These are phyloP conservation scores for Macropus fuliginosus DNA, from an alignment of 2,797 vertebrate species.

Conservation along the genomic window DNA sequence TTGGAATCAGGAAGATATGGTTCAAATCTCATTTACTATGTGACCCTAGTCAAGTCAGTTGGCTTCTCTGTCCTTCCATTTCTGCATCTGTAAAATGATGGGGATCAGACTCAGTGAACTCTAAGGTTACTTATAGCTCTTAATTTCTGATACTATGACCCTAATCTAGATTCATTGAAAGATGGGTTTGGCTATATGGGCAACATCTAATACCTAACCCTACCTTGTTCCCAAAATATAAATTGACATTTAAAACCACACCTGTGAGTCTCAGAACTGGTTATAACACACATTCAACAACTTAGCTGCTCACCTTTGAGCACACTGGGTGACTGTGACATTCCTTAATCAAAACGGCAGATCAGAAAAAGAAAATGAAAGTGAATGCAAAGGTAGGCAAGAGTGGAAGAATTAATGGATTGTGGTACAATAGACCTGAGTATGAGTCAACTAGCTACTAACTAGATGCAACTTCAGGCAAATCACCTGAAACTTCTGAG, in stretches of 20 bases:
- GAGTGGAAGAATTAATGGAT: neutral
- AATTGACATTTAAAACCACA: constrained; percentile 78
- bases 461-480: neutral
- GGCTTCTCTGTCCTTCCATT: neutral
- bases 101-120: neutral
- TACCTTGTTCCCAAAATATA: constrained; percentile 59
- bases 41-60: neutral
- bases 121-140: neutral
- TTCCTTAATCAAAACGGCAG: neutral
- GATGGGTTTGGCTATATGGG: constrained; percentile 73
- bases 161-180: constrained; percentile 73
- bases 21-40: neutral
- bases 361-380: neutral
- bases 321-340: neutral
- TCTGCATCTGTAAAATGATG: neutral
- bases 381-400: neutral
- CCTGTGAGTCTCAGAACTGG: constrained; percentile 61
- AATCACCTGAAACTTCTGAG: neutral
- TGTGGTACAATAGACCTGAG: neutral
- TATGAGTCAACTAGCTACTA: neutral
- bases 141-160: constrained; percentile 2
- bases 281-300: constrained; percentile 34
- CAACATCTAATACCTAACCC: constrained; percentile 79
- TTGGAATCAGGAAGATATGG: neutral
- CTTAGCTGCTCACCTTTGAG: constrained; percentile 62